Evolutionary conservation across 2,888 invertebrate genomes (phyloP), one percentile per base, ranked within the genome.

Genomic region (Anaspis maculata): DNA sequence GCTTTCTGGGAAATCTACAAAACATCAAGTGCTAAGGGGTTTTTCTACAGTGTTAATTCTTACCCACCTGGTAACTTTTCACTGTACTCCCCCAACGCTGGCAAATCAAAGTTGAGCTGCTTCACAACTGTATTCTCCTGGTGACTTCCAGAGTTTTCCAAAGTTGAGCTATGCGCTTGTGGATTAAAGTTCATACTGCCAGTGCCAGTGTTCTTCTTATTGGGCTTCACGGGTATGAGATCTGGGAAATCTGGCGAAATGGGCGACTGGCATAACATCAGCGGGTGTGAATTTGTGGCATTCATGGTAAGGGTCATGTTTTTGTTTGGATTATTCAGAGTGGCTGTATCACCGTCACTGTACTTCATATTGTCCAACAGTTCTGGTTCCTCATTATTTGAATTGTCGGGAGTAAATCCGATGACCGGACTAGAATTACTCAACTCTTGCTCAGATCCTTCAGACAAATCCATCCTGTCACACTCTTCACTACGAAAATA

Each of bases 1-100:
- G 13, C 76, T 74, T 22, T 72, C 73, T 13, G 75, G 73, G 69
- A 77, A 61, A 45, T 62, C 64, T 61, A 39, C 29, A 43, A 42
- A 34, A 13, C 10, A 10, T 11, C 9, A 24, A 22, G 7, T 6
- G 13, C 7, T 13, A 13, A 10, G 24, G 7, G 5, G 5, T 11
- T 9, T 24, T 24, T 19, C 9, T 5, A 9, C 19, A 13, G 13
- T 24, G 11, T 25, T 25, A 9, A 9, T 10, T 11, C 11, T 12
- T 25, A 29, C 22, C 19, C 10, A 59, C 58, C 59, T 44, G 59
- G 57, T 42, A 61, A 49, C 34, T 51, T 52, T 42, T 60, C 57
- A 39, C 49, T 51, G 41, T 58, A 62, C 14, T 56, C 55, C 14
- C 50, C 34, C 25, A 51, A 39, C 15, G 54, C 49, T 22, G 56